Base-by-base conservation (phyloP, 2,797 vertebrate genomes). In the Sciurus vulgaris region DNA sequence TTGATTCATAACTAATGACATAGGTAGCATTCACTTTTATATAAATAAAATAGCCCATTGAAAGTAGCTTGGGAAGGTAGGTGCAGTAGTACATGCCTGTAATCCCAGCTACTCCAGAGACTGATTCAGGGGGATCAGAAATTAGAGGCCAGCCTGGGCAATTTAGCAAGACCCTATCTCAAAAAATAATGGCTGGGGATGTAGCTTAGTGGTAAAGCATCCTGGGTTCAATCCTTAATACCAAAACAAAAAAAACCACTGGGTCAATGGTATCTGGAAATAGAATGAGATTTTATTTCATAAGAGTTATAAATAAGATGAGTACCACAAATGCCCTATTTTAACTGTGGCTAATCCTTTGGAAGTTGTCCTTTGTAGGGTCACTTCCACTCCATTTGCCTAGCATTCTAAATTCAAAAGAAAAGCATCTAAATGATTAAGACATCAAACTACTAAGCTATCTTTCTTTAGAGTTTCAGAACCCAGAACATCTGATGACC, bases 1-100 rank as follows among this genome's bases (percentile, higher is more conserved):
- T 97, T 78, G 96, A 76, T 61, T 94, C 35, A 22, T 76, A 72
- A 51, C 33, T 84, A 81, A 4, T 20, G 94, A 91, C 3, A 88
- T 2, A 83, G 49, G 1, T 15, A n/a, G 30, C 18, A 18, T 61
- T 61, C 59, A 26, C 8, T 61, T 61, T n/a, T 65, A 35, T 20
- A 11, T 51, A n/a, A n/a, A 44, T 38, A 15, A 35, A 26, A 67
- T 92, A 26, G 67, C 56, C 59, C n/a, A 79, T 78, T 10, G 91
- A 22, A 94, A 49, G 51, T 14, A 89, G 56, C 18, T 59, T 85
- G 51, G 49, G 9, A 59, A 63, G 20, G 49, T 12, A 20, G 30
- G 30, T 22, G 9, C 49, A 47, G 30, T 51, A 47, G 33, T 24
- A 5, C 38, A 38, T 2, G 9, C 24, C 72, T 67, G 33, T 18